A percentile compares a stretch with the other conserved stretches of the same genome.
These are phyloP conservation scores for Blera fallax DNA, from an alignment of 2,888 invertebrate genomes.

Conservation along the genomic window DNA sequence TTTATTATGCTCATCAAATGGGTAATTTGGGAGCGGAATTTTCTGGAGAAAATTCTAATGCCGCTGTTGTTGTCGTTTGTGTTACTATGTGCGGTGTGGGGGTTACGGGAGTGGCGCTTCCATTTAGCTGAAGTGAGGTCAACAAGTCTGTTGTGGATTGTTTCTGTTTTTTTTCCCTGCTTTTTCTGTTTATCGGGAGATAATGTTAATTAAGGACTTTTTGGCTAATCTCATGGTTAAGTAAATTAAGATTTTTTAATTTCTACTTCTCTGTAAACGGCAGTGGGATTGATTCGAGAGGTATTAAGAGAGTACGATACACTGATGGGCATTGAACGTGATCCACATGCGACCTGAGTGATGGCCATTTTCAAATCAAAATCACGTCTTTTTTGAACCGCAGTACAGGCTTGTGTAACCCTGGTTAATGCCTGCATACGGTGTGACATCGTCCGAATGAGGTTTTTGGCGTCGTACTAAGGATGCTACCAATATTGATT, in stretches of 20 bases:
- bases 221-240: too few species aligned
- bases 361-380: too few species aligned
- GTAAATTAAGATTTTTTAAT: too few species aligned
- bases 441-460: too few species aligned
- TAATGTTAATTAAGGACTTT: background rate
- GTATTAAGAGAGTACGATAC: background rate
- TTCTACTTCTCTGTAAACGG: too few species aligned
- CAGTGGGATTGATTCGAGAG: background rate
- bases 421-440: too few species aligned
- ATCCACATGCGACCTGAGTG: too few species aligned
- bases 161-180: background rate
- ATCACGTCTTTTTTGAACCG: too few species aligned
- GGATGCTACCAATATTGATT: too few species aligned
- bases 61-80: background rate
- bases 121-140: background rate
- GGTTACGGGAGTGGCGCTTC: background rate
- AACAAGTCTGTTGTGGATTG: background rate
- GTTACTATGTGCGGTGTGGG: background rate
- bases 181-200: background rate
- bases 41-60: background rate
- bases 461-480: too few species aligned
- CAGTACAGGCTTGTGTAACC: too few species aligned
- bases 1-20: slow-evolving; percentile 36
- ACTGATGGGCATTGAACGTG: too few species aligned
- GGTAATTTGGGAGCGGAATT: slow-evolving; percentile 27